Base-by-base conservation (phyloP, 2,888 invertebrate genomes). In the Vannuccia rotundouncinata region DNA sequence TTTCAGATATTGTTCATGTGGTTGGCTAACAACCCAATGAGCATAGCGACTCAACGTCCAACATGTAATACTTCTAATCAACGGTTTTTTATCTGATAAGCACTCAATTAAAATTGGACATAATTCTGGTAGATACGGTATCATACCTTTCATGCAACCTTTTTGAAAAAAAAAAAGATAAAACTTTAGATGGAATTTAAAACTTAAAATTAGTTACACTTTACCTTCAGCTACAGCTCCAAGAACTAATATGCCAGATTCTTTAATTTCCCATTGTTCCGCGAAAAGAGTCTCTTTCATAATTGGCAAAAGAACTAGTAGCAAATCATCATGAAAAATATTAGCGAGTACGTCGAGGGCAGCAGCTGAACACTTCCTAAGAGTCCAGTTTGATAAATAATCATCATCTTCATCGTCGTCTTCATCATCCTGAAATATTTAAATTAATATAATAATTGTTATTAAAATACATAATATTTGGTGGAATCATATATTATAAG, bases 11-110 rank as follows among this genome's bases (percentile, higher is more conserved):
- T 92, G 91, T 85, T 97, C 95, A 88, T 96, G 95, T 1, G 94
- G 94, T 88, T 97, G 96, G 81, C 92, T 92, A 17, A 98, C 97
- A 77, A 99, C 96, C 97, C 97, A 99, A 89, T 97, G 95, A 73
- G 97, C 94, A 89, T 99, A 99, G 79, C 99, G 92, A 83, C 94
- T 95, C 31, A 99, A 90, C 0, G 99, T 99, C 99, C 99, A 99
- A 89, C 99, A 99, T 0, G 98, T 97, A 86, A 99, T 99, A 83
- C 98, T 95, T 82, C 99, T 91, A 78, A 99, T 96, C 59, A 99
- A 90, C 0, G 97, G 95, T 90, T 97, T 96, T 88, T 94, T 94
- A 88, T 98, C 98, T 60, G 92, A 92, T 84, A 99, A 90, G 88
- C 95, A 95, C 84, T 91, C 92, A 84, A 99, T 95, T 83, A 99